Evolutionary conservation across 2,797 vertebrate species (phyloP).

Genomic region (Diplodus puntazzo): DNA sequence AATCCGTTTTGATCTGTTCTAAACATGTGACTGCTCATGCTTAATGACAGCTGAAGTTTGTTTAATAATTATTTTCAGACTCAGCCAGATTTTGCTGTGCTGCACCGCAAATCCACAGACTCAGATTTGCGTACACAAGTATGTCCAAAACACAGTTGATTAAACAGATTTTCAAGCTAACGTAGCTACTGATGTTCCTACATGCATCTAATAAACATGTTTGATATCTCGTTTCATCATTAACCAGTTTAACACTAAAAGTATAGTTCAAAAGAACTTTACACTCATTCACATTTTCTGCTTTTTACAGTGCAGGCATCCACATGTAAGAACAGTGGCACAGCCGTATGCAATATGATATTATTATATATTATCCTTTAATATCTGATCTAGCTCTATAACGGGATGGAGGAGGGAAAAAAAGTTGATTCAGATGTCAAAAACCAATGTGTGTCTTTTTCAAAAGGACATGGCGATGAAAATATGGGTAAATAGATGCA

Average conservation of each 20-base stretch:
- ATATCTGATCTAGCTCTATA: conserved; percentile 49
- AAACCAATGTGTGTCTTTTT: conserved; percentile 53
- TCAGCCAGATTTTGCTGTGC: no score
- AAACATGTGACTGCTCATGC: no score
- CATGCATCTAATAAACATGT: not conserved
- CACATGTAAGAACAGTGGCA: conserved; percentile 19
- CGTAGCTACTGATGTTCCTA: not conserved
- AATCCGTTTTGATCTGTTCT: no score
- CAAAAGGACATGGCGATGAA: conserved; percentile 42
- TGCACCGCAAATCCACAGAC: no score
- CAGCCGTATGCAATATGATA: conserved; percentile 8
- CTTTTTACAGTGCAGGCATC: conserved; percentile 13
- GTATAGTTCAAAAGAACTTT: not conserved
- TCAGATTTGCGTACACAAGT: no score
- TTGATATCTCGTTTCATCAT: not conserved
- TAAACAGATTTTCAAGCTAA: not conserved
- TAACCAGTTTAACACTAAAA: not conserved
- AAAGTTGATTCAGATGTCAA: conserved; percentile 17
- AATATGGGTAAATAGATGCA: conserved; percentile 64
- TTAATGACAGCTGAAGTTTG: no score
- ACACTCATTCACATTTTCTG: conserved; percentile 18
- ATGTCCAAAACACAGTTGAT: not conserved
- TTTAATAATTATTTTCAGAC: no score
- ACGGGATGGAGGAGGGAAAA: conserved; percentile 28
- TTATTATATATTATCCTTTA: conserved; percentile 56